Evolutionary conservation across 2,113 vertebrate genomes (phyloP), one percentile per base, ranked within the genome.

Genomic region (Salminus brasiliensis): DNA sequence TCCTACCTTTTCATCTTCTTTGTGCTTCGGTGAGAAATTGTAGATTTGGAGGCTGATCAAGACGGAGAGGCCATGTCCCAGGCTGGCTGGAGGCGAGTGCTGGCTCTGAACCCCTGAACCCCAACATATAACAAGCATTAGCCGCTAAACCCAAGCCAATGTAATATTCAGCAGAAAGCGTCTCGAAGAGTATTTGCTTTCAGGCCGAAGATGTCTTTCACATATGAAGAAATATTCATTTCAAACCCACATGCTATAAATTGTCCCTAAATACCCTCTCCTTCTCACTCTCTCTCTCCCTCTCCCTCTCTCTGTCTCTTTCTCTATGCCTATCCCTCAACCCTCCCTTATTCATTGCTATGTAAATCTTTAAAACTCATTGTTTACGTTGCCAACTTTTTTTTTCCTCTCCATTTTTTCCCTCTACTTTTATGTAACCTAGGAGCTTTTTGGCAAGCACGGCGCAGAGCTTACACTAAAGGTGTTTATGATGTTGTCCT

Each of bases 401-500:
- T 87, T 90, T 89, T 90, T 81, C 87, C 85, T 85, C 87, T 80
- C n/a, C n/a, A n/a, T 85, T 87, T 90, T 89, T 90, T 81, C 87
- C 85, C 85, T 87, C 79, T 79, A 39, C 59, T 81, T 89, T 88
- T 86, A 83, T 90, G 74, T 81, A 86, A 72, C 72, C 87, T 81
- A 68, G 49, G 4, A 84, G 88, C 85, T 84, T 84, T 87, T 89
- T 90, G 88, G 87, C 88, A 90, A 80, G 62, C 81, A 57, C 63
- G 73, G 65, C 2, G 68, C 83, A 60, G 85, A 82, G 87, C 84
- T 73, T 68, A 83, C 71, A 82, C 86, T 86, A 72, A 79, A 89
- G 86, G 81, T 88, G 88, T 90, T 91, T 89, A 89, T 86, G 85
- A 88, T 84, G 41, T 66, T 90, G 88, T 92, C 88, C 89, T 92